Base-by-base conservation (phyloP, 2,888 invertebrate species). In the Phyllotreta cruciferae region DNA sequence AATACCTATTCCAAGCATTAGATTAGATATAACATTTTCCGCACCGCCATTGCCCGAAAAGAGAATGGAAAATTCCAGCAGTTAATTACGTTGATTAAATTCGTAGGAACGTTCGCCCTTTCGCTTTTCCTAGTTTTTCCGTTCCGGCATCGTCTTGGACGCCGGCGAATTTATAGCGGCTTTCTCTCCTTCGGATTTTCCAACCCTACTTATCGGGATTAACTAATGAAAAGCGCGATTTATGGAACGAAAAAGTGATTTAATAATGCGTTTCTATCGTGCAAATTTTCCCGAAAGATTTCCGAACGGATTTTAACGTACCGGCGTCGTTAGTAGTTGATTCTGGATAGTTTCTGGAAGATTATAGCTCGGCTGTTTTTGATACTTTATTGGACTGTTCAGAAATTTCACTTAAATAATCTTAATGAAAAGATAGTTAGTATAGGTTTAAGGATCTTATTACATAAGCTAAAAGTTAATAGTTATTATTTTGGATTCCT, bases 141-240 rank as follows among this genome's bases (percentile, higher is more conserved):
- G 60, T 62, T 60, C 24, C 24, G 24, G 64, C 58, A 64, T 65
- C 65, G 62, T 67, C 68, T 69, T 69, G 66, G 64, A 67, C 64
- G 62, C 52, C 13, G 60, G 24, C 44, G 47, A 72, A 75, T 73
- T 75, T 73, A 75, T 73, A 66, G 66, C 70, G 68, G 68, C 71
- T 73, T 71, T 70, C 70, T 67, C 56, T 74, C 71, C 72, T 72
- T 73, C 70, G 70, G 71, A 73, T 72, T 72, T 72, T 71, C n/a
- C 73, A 75, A 71, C 74, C 73, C 73, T 75, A 75, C 75, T 75
- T 74, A 75, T 74, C 64, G 70, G 70, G 72, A 75, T 75, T 75
- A 75, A 75, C 73, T 75, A 75, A 75, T 75, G 74, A 75, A 75
- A 75, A 73, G 73, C 70, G 71, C 70, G 73, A 75, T 72, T 75